Evolutionary conservation across 2,113 vertebrate genomes (phyloP).

Genomic region (Callionymus lyra): DNA sequence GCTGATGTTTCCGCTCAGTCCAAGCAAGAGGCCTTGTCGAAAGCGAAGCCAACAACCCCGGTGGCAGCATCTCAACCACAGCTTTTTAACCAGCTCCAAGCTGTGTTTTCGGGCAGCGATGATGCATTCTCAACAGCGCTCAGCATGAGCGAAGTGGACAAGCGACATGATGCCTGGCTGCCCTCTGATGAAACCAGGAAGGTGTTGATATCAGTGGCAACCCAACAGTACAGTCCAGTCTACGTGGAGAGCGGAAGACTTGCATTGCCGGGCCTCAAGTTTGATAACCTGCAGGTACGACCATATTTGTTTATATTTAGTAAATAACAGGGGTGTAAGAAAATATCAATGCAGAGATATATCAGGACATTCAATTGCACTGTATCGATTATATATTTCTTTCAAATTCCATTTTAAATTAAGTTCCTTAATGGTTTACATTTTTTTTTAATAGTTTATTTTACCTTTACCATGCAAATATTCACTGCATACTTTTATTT

Average conservation of each 20-base stretch:
- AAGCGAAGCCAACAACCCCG: conserved; percentile 32
- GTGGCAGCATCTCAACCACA: conserved; percentile 38
- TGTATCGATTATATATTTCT: too few relatives aligned
- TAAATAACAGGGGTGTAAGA: too few relatives aligned
- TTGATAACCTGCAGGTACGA: conserved; percentile 92
- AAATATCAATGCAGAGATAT: too few relatives aligned
- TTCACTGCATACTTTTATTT: too few relatives aligned
- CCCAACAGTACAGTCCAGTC: conserved; percentile 74
- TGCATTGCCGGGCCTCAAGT: conserved; percentile 94
- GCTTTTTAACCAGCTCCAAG: conserved; percentile 81
- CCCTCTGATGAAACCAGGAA: conserved; percentile 80
- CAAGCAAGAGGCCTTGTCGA: conserved; percentile 37
- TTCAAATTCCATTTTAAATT: too few relatives aligned
- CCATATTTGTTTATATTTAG: too few relatives aligned
- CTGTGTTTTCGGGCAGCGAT: conserved; percentile 83
- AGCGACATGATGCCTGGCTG: conserved; percentile 92
- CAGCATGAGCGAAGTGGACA: conserved; percentile 87
- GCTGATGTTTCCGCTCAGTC: conserved; percentile 23
- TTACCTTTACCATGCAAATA: too few relatives aligned
- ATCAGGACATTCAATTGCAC: too few relatives aligned
- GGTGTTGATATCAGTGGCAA: conserved; percentile 75
- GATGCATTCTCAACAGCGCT: conserved; percentile 90
- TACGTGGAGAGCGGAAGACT: conserved; percentile 81
- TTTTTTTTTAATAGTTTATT: too few relatives aligned
- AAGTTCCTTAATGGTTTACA: too few relatives aligned